Evolutionary conservation across 92 coral and sea anemone genomes (phyloP).

Genomic region (Epizoanthus scotinus): DNA sequence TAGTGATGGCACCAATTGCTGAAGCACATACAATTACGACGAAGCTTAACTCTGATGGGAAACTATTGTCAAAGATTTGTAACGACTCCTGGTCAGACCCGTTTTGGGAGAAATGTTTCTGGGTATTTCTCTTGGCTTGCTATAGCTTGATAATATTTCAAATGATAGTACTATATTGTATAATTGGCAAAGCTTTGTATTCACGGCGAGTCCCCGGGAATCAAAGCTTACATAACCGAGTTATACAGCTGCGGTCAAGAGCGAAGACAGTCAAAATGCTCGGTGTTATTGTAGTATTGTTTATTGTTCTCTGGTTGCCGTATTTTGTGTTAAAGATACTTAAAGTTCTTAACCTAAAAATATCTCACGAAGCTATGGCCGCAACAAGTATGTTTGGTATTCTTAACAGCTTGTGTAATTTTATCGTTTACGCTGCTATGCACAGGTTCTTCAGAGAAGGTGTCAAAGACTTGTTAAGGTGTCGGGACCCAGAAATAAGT

Average conservation of each 20-base stretch:
- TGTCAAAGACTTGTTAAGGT: background rate
- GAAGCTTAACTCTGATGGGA: constrained; percentile 1
- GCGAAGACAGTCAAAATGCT: constrained; percentile 27
- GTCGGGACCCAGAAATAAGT: background rate
- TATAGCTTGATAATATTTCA: constrained; percentile 16
- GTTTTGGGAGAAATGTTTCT: constrained; percentile 13
- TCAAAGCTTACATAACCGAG: background rate
- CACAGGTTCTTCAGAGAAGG: constrained; percentile 33
- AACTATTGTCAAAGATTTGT: constrained; percentile 24
- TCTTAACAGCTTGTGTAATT: constrained; percentile 31
- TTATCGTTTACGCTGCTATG: constrained; percentile 36
- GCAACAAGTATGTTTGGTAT: constrained; percentile 38
- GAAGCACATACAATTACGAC: constrained; percentile 5
- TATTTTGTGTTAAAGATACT: constrained; percentile 18
- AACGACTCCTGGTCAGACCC: constrained; percentile 33
- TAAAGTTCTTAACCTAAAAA: constrained; percentile 13
- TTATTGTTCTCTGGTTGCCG: constrained; percentile 26
- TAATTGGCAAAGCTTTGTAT: constrained; percentile 19
- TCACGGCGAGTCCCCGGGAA: constrained; percentile 6
- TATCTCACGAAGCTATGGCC: constrained; percentile 12
- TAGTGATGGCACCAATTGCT: constrained; percentile 17
- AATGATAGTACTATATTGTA: constrained; percentile 22
- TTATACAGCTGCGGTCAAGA: constrained; percentile 7
- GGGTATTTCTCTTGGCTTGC: constrained; percentile 20
- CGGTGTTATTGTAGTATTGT: constrained; percentile 2